These are phyloP conservation scores for Pachyrhynchus sulphureomaculatus DNA, from an alignment of 1,140 invertebrate species.

Conservation along the genomic window DNA sequence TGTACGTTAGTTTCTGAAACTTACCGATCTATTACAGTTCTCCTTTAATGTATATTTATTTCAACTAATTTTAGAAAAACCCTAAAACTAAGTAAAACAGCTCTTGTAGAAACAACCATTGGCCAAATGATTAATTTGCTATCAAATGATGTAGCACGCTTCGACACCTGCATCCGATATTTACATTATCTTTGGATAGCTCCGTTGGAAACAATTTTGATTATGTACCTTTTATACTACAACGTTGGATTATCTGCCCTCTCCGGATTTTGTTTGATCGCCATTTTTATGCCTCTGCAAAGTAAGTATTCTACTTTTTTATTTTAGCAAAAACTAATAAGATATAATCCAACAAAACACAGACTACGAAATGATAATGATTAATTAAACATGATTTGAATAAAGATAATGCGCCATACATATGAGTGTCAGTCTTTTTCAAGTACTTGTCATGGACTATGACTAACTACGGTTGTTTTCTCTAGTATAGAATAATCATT, in stretches of 20 bases:
- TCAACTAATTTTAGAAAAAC: constrained; percentile 72
- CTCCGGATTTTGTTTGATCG: constrained; percentile 73
- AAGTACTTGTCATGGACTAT: too few species aligned
- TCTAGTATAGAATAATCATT: too few species aligned
- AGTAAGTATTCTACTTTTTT: constrained; percentile 52
- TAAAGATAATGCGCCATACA: too few species aligned
- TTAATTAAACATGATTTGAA: too few species aligned
- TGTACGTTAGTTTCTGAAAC: too few species aligned
- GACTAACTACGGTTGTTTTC: too few species aligned
- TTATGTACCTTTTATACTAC: constrained; percentile 74
- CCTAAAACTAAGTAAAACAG: constrained; percentile 61
- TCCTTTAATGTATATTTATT: too few species aligned
- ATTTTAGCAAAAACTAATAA: background rate
- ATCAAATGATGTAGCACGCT: constrained; percentile 79
- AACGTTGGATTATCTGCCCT: constrained; percentile 72
- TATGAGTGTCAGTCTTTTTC: too few species aligned
- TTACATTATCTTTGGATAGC: constrained; percentile 71
- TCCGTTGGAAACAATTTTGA: constrained; percentile 73
- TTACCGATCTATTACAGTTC: too few species aligned
- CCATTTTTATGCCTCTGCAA: constrained; percentile 84
- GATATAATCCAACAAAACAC: too few species aligned
- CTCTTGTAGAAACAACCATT: constrained; percentile 74
- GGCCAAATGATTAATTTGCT: constrained; percentile 87
- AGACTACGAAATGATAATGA: too few species aligned
- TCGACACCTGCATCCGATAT: constrained; percentile 67